These are phyloP conservation scores for Adrianichthys oophorus DNA, from an alignment of 2,797 vertebrate genomes.

Conservation along the genomic window DNA sequence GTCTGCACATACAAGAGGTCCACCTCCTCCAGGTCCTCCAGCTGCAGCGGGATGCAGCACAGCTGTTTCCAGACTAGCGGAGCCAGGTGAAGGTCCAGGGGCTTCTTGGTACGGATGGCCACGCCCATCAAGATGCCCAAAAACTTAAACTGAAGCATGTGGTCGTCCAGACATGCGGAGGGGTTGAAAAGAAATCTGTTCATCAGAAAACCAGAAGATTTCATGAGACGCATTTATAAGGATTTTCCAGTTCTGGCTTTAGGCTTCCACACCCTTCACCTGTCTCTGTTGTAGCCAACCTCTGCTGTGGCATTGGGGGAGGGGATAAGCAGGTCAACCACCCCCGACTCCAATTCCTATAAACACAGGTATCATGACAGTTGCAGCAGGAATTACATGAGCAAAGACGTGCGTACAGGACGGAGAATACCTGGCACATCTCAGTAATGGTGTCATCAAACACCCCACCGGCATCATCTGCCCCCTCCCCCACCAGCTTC, in stretches of 20 bases:
- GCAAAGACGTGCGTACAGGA: neutral
- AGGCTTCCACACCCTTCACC: conserved; percentile 56
- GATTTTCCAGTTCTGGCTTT: neutral
- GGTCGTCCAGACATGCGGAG: conserved; percentile 74
- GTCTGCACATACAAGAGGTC: conserved; percentile 83
- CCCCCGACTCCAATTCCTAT: conserved; percentile 82
- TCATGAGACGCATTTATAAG: neutral
- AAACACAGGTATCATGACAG: neutral
- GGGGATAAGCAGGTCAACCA: conserved; percentile 82
- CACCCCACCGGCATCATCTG: conserved; percentile 81
- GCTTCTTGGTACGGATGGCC: conserved; percentile 84
- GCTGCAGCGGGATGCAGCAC: conserved; percentile 79
- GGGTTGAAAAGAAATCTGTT: conserved; percentile 81
- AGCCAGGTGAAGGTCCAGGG: conserved; percentile 82
- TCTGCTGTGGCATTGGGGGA: conserved; percentile 83
- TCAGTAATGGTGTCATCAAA: conserved; percentile 86
- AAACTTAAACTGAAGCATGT: conserved; percentile 82
- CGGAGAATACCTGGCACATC: conserved; percentile 80
- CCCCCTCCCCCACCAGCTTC: conserved; percentile 83
- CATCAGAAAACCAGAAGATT: neutral
- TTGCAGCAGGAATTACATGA: neutral
- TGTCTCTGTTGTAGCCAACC: conserved; percentile 84
- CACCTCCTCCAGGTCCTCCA: conserved; percentile 83
- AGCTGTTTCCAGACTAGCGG: conserved; percentile 85
- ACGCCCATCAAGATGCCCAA: conserved; percentile 85